phyloP scores from a whole-genome alignment of 2,797 vertebrate species.

The Rhinophrynus dorsalis region DNA sequence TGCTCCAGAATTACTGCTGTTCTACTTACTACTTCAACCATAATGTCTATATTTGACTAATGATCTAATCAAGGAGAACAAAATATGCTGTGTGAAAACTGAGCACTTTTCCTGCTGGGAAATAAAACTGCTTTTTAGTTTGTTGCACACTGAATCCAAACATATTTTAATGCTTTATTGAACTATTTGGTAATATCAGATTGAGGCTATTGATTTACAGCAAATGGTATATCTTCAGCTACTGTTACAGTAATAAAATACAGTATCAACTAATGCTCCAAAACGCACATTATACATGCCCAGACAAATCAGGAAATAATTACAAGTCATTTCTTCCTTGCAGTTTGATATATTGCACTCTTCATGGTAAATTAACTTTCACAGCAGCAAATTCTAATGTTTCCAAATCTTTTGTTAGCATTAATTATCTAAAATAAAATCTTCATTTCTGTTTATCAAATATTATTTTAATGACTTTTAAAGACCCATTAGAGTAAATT shows the following conservation, averaged over 20 bases:
- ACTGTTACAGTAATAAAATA: conserved; percentile 41
- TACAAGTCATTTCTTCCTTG: neutral
- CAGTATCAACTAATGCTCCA: conserved; percentile 15
- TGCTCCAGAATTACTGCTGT: too few relatives aligned
- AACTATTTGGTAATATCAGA: conserved; percentile 34
- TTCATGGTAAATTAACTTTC: conserved; percentile 39
- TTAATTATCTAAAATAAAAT: conserved; percentile 11
- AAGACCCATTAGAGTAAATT: too few relatives aligned
- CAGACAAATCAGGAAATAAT: conserved; percentile 13
- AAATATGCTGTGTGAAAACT: neutral
- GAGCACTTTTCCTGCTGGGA: conserved; percentile 3
- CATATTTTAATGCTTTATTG: conserved; percentile 26
- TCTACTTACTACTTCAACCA: too few relatives aligned
- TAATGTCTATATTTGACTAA: neutral
- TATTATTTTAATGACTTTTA: too few relatives aligned
- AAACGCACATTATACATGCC: conserved; percentile 21
- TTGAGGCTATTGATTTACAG: conserved; percentile 39
- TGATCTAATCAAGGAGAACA: neutral
- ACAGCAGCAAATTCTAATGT: conserved; percentile 2
- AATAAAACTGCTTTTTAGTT: neutral
- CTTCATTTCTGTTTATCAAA: too few relatives aligned
- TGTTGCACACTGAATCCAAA: conserved; percentile 17
- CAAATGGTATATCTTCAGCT: conserved; percentile 41
- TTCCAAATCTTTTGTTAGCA: neutral
- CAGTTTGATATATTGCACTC: conserved; percentile 29